Evolutionary conservation across 2,797 vertebrate genomes (phyloP), one percentile per base, ranked within the genome.

Genomic region (Halcyon leucocephala): DNA sequence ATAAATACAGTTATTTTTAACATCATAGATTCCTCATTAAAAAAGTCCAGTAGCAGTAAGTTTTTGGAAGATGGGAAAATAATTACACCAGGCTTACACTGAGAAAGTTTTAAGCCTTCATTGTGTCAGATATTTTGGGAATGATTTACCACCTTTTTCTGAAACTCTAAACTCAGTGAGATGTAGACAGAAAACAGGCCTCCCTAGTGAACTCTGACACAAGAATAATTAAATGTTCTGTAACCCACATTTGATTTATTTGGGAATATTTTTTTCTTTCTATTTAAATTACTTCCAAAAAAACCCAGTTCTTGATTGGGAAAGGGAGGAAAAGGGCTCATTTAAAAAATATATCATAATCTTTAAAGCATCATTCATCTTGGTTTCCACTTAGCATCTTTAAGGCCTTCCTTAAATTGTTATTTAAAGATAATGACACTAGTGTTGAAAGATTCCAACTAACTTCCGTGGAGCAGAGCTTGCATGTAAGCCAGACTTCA

Each of bases 121-220:
- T 67, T 62, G 25, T 91, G 62, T 86, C 80, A 82, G 80, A 84
- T 91, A 89, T 94, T 95, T 89, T 62, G 24, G 70, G 70, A 95
- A 82, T 78, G 73, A 94, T 86, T 95, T 97, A 94, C 55, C 66
- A 86, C 10, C 1, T 9, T 93, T 94, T 95, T 76, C 70, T 91
- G 86, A 91, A 91, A 83, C 90, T 89, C 51, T 86, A 91, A 93
- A 95, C 44, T 82, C 82, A 83, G 66, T 20, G 46, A 94, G 39
- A 88, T 78, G 19, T 33, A 93, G 93, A 91, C 89, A 96, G 70
- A 95, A 96, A 96, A 90, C 92, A 96, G 94, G 62, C 80, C 73
- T 94, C 70, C 33, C 9, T 81, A 52, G 26, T 88, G 80, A 96
- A 82, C 77, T 88, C 66, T 91, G 76, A 90, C 85, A 83, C 46